A percentile compares a stretch with the other conserved stretches of the same genome.
phyloP scores from a whole-genome alignment of 2,113 vertebrate species.

The Cheilinus undulatus region DNA sequence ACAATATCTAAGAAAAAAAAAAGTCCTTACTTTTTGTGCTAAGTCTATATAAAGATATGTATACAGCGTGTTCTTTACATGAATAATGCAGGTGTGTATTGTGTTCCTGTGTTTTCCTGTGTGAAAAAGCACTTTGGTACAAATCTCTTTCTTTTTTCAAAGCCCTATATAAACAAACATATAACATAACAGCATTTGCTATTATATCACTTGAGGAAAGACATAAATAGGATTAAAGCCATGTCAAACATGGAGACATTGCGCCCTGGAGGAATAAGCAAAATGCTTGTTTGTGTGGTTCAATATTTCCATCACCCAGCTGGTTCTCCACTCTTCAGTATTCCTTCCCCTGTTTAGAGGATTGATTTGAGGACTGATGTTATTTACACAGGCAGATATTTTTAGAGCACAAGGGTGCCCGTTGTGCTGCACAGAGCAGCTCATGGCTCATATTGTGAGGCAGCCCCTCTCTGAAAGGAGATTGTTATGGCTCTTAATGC shows the following conservation, averaged over 20 bases:
- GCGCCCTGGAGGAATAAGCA: slow-evolving; percentile 15
- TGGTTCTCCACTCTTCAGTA: slow-evolving; percentile 2
- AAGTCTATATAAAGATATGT: not conserved
- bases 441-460: slow-evolving; percentile 30
- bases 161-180: not conserved
- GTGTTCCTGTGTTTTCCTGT: not conserved
- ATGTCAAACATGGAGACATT: slow-evolving; percentile 27
- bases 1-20: too few relatives aligned
- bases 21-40: too few relatives aligned
- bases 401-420: slow-evolving; percentile 57
- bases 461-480: slow-evolving; percentile 2
- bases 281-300: slow-evolving; percentile 22
- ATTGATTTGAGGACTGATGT: slow-evolving; percentile 50
- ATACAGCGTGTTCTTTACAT: not conserved
- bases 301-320: slow-evolving; percentile 28
- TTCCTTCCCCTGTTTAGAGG: slow-evolving; percentile 17
- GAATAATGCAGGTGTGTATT: not conserved
- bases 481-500: slow-evolving; percentile 30
- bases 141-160: slow-evolving; percentile 5
- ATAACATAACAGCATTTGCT: slow-evolving; percentile 3
- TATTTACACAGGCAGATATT: slow-evolving; percentile 61
- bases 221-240: slow-evolving; percentile 25
- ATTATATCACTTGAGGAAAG: not conserved
- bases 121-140: not conserved
- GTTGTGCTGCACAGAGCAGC: slow-evolving; percentile 27